Evolutionary conservation across 2,888 invertebrate species (phyloP), one percentile per base, ranked within the genome.

Genomic region (Ophion costatus): DNA sequence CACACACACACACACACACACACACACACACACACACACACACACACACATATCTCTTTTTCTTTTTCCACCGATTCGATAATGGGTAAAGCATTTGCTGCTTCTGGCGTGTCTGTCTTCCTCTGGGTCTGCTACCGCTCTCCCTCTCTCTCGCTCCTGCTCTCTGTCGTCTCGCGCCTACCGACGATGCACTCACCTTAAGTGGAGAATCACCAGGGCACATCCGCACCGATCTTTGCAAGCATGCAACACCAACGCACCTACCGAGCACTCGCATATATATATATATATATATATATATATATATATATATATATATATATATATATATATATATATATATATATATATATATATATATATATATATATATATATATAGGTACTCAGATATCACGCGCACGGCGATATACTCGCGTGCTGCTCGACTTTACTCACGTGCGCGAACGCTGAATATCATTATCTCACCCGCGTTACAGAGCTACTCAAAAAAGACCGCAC

Each of bases 361-460:
- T 38, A 38, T 38, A 38, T 9, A 5, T 2, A 5, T 38, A 5
- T 38, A 38, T 38, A 9, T 9, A 38, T 6, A 38, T 6, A 5
- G 38, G 9, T 2, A 38, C 38, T 38, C 9, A 38, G 51, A 51
- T 51, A 51, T 51, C 51, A 51, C 51, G 51, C 51, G 51, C 51
- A 11, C 11, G 17, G 51, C 51, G 17, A 83, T 83, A 79, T 80
- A 83, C 86, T 88, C 87, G 87, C 87, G 86, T 86, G 87, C 84
- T 88, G 80, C 84, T 61, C 64, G 81, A 80, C 81, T 80, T 84
- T 85, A 87, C 88, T 88, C 86, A 87, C 87, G 87, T 87, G 88
- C 87, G 82, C 87, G 83, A 84, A 86, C 75, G 79, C 74, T 80
- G 84, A 86, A 87, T 87, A 87, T 88, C 87, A 88, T 87, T 88